Evolutionary conservation across 2,113 vertebrate species (phyloP), one percentile per base, ranked within the genome.

Genomic region (Terrapene triunguis): DNA sequence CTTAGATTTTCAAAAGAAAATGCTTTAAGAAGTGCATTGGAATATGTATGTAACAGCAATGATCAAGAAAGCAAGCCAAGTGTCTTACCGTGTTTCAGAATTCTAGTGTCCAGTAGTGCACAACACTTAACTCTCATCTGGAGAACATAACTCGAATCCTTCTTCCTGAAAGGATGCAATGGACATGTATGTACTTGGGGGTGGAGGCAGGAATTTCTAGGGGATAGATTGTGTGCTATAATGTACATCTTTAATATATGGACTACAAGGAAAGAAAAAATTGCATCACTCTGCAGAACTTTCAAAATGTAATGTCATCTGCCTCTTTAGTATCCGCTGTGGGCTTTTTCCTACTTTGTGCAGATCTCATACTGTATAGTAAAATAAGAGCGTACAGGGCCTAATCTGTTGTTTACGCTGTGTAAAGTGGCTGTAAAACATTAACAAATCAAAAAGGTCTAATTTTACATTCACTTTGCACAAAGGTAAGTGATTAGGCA

Each of bases 181-280:
- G 32, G 27, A 29, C 21, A 4, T 22, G 76, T 76, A 82, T 17
- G 48, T 78, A 42, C 44, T 47, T 10, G 1, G 42, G 54, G 84
- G 17, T 27, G 55, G 35, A 57, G 55, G 84, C n/a, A 51, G 54
- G 4, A 13, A 44, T 62, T 74, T 80, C 24, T 87, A 21, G 84
- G 17, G 3, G 8, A 35, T 84, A 48, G 42, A 76, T 76, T 0
- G 0, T 22, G 42, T 88, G 48, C 78, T 69, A 42, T 17, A 0
- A 0, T 50, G 78, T 57, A 78, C 24, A 44, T 42, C 25, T 22
- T 62, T 38, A 24, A 25, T 12, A 47, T n/a, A 47, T 24, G 24
- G 54, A 55, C 8, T 55, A 22, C 24, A 53, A 72, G 19, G 48
- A 81, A 85, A 13, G 42, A 78, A 47, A 72, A 27, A 38, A 29